A percentile compares a stretch with the other conserved stretches of the same genome.
These are phyloP conservation scores for Oostethus manadensis DNA, from an alignment of 2,113 vertebrate genomes.

Conservation along the genomic window DNA sequence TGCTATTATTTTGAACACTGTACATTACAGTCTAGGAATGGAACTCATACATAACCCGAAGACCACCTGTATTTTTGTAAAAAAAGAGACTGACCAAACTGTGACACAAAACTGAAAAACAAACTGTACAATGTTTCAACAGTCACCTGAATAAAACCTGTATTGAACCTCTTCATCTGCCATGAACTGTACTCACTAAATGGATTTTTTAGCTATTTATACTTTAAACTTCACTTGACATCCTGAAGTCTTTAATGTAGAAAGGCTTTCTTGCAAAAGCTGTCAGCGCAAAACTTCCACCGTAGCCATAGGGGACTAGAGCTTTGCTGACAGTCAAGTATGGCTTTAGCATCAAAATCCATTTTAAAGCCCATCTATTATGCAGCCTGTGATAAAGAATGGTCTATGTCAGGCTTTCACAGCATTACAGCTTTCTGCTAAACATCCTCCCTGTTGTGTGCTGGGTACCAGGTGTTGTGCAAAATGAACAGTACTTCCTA, in stretches of 20 bases:
- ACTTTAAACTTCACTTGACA: conserved; percentile 1
- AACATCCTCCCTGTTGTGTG: not conserved
- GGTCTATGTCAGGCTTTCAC: not conserved
- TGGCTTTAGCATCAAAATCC: not conserved
- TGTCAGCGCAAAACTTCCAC: not conserved
- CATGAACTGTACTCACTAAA: not conserved
- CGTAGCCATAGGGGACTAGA: not conserved
- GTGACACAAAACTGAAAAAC: not conserved
- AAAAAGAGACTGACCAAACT: not conserved
- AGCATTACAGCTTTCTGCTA: not conserved
- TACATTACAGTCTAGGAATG: too few species aligned
- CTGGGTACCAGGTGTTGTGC: not conserved
- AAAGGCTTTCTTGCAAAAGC: not conserved
- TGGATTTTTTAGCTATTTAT: not conserved
- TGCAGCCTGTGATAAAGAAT: not conserved
- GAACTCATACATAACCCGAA: too few species aligned
- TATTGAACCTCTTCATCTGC: too few species aligned
- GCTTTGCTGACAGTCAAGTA: not conserved
- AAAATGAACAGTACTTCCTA: not conserved
- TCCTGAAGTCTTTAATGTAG: not conserved
- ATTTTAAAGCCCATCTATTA: not conserved
- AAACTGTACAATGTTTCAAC: not conserved
- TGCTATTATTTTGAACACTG: too few species aligned
- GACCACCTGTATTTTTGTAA: too few species aligned
- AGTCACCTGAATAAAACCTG: not conserved